phyloP scores from a whole-genome alignment of 37 sponge, comb jelly and placozoan genomes.

The Eunapius fragilis region DNA sequence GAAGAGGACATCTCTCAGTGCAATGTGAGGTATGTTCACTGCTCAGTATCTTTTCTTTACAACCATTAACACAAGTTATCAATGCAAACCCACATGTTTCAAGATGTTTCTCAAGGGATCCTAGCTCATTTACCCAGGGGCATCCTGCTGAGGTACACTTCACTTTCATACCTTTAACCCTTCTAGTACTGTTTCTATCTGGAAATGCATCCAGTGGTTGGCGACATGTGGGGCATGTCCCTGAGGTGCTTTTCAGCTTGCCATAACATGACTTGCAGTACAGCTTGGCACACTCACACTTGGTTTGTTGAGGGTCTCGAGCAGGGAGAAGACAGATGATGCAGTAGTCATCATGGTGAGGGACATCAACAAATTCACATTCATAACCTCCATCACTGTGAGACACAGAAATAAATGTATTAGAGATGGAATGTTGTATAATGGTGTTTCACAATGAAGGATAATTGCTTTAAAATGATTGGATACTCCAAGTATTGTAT shows the following conservation, averaged over 20 bases:
- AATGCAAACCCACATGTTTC: background rate
- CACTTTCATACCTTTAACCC: conserved; percentile 6
- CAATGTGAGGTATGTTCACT: conserved; percentile 7
- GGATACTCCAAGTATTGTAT: no score
- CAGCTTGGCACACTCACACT: conserved; percentile 23
- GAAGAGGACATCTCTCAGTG: background rate
- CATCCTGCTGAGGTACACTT: conserved; percentile 17
- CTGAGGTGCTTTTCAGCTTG: background rate
- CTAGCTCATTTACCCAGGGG: conserved; percentile 32
- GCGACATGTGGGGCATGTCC: conserved; percentile 23
- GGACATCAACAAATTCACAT: conserved; percentile 8
- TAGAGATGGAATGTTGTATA: no score
- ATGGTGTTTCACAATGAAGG: no score
- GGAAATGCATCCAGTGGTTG: no score
- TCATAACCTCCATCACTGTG: conserved; percentile 27
- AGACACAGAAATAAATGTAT: no score
- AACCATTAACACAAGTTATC: conserved; percentile 21
- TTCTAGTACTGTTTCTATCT: background rate
- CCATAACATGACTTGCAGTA: conserved; percentile 22
- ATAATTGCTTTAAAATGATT: no score
- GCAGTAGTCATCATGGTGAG: conserved; percentile 14
- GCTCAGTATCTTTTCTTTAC: background rate
- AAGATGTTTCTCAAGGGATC: conserved; percentile 7
- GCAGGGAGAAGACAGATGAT: conserved; percentile 17
- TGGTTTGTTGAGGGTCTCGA: conserved; percentile 15